phyloP scores from a whole-genome alignment of 2,888 invertebrate genomes.

The Carpatolechia fugitivella region DNA sequence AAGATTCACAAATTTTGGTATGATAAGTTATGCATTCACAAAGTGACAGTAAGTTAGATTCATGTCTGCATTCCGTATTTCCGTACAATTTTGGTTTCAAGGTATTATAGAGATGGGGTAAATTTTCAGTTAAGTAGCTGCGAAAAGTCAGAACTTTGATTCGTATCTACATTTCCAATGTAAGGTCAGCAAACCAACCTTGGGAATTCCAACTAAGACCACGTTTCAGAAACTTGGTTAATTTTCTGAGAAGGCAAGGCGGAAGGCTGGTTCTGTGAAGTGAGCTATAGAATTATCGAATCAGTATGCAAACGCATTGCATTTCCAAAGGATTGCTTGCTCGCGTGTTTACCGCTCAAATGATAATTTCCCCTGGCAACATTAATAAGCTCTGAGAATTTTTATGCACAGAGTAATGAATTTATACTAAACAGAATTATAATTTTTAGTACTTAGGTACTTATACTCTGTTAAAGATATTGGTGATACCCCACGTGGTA shows the following conservation, averaged over 20 bases:
- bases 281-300: slow-evolving; percentile 25
- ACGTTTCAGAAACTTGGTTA: neutral
- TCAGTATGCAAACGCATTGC: slow-evolving; percentile 18
- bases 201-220: neutral
- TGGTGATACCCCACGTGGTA: too few relatives aligned
- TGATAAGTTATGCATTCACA: too few relatives aligned
- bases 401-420: slow-evolving; percentile 44
- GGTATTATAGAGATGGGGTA: too few relatives aligned
- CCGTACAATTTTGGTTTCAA: too few relatives aligned
- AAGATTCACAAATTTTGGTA: too few relatives aligned
- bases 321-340: slow-evolving; percentile 6
- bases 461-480: too few relatives aligned
- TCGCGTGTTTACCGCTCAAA: slow-evolving; percentile 35
- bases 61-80: too few relatives aligned
- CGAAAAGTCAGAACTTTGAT: too few relatives aligned
- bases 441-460: neutral
- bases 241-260: slow-evolving; percentile 39
- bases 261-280: slow-evolving; percentile 40
- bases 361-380: slow-evolving; percentile 21
- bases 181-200: neutral
- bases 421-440: slow-evolving; percentile 27
- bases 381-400: slow-evolving; percentile 39
- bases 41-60: too few relatives aligned
- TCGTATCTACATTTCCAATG: too few relatives aligned
- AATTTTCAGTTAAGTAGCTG: too few relatives aligned